Conservation (phyloP, 2,797 vertebrate genomes). For the Octomys mimax region DNA sequence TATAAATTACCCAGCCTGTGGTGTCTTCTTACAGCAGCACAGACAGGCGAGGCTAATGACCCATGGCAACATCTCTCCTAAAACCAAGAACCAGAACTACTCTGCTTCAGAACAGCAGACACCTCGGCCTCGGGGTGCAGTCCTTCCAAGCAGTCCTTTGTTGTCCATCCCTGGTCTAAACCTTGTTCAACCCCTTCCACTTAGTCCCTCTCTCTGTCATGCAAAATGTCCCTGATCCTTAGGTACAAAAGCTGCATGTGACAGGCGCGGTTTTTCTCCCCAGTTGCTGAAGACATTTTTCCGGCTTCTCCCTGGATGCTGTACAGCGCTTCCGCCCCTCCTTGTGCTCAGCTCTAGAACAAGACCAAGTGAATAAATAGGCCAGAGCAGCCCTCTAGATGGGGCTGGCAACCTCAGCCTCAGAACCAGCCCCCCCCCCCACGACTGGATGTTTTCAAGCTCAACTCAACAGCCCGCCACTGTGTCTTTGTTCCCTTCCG, state of each 20-base stretch:
- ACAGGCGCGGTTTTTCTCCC: not conserved
- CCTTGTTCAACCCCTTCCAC: not conserved
- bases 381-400: not conserved
- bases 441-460: not conserved
- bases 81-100: not conserved
- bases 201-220: not conserved
- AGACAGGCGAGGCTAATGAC: not conserved
- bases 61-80: not conserved
- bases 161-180: not conserved
- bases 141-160: not conserved
- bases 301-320: not conserved
- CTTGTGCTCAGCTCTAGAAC: not conserved
- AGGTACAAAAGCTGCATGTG: not conserved
- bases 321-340: not conserved
- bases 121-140: not conserved
- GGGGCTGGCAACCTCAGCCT: not conserved
- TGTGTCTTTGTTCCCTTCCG: conserved; percentile 36
- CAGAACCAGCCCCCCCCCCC: not conserved
- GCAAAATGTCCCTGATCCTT: not conserved
- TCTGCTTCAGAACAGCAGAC: not conserved
- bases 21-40: not conserved
- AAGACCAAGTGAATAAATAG: conserved; percentile 9
- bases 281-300: not conserved
- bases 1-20: not conserved
- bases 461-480: not conserved